Percentiles rank a stretch among this genome's conserved stretches.
Conservation (phyloP, 2,797 vertebrate genomes). For the Molossus alvarezi region DNA sequence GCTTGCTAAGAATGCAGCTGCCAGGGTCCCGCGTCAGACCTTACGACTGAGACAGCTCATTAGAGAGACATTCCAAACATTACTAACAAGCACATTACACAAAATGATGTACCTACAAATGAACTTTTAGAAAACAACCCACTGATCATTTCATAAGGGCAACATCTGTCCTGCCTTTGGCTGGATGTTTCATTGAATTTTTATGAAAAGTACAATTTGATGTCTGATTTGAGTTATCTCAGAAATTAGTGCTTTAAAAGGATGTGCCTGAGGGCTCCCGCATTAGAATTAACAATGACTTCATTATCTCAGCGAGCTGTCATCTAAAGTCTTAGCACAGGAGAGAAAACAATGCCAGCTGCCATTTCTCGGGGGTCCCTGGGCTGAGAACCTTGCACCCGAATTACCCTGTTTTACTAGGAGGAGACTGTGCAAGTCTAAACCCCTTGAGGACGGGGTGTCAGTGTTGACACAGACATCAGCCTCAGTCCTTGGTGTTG, state of each 20-base stretch:
- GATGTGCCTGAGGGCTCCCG: conserved; percentile 83
- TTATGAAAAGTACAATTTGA: conserved; percentile 82
- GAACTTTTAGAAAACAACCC: conserved; percentile 71
- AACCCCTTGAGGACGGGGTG: neutral
- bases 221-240: conserved; percentile 82
- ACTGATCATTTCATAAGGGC: conserved; percentile 70
- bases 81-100: conserved; percentile 23
- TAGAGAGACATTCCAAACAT: neutral
- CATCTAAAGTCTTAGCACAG: conserved; percentile 82
- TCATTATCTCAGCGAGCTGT: conserved; percentile 83
- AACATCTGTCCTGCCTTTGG: conserved; percentile 84
- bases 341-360: conserved; percentile 73
- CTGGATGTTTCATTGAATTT: conserved; percentile 81
- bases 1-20: neutral
- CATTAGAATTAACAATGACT: conserved; percentile 86
- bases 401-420: neutral
- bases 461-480: neutral
- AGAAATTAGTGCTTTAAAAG: conserved; percentile 88
- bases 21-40: neutral
- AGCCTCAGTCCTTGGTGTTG: neutral
- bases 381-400: neutral
- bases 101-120: conserved; percentile 36
- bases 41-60: neutral
- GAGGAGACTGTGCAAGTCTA: neutral
- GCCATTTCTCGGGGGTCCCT: conserved; percentile 18